These are phyloP conservation scores for Neotragus moschatus DNA, from an alignment of 2,113 vertebrate species.

Conservation along the genomic window DNA sequence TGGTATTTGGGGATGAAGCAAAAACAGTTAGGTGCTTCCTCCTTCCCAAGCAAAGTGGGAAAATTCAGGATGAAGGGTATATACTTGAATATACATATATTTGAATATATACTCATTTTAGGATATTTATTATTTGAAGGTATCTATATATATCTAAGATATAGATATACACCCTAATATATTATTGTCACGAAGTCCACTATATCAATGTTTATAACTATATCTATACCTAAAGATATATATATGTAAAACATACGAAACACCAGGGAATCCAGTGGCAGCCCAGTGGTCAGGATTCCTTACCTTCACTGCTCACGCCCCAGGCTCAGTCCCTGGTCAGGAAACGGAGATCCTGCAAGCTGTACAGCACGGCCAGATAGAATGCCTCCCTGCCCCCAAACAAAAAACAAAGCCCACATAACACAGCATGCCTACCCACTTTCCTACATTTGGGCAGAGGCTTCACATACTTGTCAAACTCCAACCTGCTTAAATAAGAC, in stretches of 20 bases:
- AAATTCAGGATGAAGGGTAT: not conserved
- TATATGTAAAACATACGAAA: not conserved
- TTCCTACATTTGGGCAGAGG: not conserved
- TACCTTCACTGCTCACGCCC: not conserved
- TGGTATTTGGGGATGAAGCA: not conserved
- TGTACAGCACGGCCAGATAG: not conserved
- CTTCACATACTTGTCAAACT: not conserved
- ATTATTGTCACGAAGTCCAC: not conserved
- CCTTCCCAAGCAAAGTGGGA: not conserved
- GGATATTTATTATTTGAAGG: not conserved
- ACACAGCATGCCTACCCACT: not conserved
- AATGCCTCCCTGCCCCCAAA: not conserved
- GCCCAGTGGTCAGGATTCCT: not conserved
- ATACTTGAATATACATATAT: not conserved
- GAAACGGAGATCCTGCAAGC: not conserved
- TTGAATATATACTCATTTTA: not conserved
- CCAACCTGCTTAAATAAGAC: not conserved
- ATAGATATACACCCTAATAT: not conserved
- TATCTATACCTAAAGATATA: not conserved
- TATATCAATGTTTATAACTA: not conserved
- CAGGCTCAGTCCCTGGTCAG: not conserved
- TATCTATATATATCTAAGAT: not conserved
- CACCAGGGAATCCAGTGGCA: not conserved
- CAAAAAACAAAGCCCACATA: not conserved
- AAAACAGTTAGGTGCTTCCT: not conserved